These are phyloP conservation scores for Prinia subflava DNA, from an alignment of 2,113 vertebrate species.

Conservation along the genomic window DNA sequence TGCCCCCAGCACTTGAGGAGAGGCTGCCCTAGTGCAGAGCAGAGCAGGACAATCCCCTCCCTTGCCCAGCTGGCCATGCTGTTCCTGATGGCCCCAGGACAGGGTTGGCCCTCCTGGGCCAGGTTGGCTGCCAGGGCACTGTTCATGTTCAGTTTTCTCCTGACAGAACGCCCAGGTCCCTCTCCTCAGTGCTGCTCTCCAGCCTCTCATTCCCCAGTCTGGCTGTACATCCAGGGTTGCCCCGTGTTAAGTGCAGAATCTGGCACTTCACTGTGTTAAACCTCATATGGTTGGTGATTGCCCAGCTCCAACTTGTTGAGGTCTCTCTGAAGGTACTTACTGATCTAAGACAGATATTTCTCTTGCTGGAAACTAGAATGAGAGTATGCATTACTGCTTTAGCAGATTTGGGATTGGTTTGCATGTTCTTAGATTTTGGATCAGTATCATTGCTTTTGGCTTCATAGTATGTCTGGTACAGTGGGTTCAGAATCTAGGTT, in stretches of 20 bases:
- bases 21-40: fast-evolving
- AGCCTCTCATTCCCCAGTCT: background rate
- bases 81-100: background rate
- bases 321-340: background rate
- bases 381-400: background rate
- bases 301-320: background rate
- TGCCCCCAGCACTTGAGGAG: fast-evolving
- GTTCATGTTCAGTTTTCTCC: background rate
- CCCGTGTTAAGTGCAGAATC: background rate
- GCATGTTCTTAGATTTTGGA: background rate
- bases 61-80: fast-evolving
- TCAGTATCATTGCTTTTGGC: background rate
- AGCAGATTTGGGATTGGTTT: background rate
- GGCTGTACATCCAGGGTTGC: background rate
- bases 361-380: background rate
- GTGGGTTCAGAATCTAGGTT: background rate
- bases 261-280: background rate
- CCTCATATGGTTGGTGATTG: background rate
- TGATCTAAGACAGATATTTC: background rate
- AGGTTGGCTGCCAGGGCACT: background rate
- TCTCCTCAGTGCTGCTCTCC: background rate
- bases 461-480: background rate
- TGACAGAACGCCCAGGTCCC: background rate
- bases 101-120: background rate
- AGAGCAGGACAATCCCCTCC: background rate